Conservation (phyloP, 2,797 vertebrate genomes). For the Eidolon dupreanum region DNA sequence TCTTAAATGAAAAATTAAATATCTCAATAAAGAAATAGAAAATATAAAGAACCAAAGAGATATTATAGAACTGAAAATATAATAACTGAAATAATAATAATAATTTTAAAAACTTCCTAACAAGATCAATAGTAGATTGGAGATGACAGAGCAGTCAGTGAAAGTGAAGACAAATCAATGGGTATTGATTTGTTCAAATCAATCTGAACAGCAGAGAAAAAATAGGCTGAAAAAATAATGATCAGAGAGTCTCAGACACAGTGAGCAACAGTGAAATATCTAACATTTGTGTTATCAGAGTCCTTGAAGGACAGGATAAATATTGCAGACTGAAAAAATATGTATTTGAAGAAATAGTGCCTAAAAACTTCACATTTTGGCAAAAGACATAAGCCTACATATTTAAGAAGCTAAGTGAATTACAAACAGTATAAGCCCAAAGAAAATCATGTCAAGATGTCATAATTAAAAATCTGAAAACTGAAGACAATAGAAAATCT, state of each 20-base stretch:
- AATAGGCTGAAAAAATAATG: neutral
- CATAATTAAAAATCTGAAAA: conserved; percentile 18
- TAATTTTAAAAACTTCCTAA: neutral
- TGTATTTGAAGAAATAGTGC: neutral
- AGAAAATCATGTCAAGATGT: neutral
- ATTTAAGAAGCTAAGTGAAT: conserved; percentile 18
- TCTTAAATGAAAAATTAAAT: conserved; percentile 1
- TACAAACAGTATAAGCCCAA: neutral
- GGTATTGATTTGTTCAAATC: too few species aligned
- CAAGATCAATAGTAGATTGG: too few species aligned
- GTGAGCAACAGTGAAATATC: neutral
- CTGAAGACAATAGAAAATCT: neutral
- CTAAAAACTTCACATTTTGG: neutral
- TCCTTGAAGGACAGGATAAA: neutral
- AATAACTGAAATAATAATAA: neutral
- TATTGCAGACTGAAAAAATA: neutral
- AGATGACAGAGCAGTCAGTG: neutral
- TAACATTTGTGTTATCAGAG: neutral
- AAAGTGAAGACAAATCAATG: neutral
- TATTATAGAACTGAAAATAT: neutral
- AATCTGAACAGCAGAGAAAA: neutral
- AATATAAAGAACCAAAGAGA: neutral
- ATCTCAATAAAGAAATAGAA: neutral
- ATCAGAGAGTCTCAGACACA: neutral
- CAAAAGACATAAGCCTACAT: neutral